Percentiles rank a stretch among this genome's conserved stretches.
These are phyloP conservation scores for Tethya wilhelma DNA, from an alignment of 37 sponge, comb jelly and placozoan species.

Conservation along the genomic window DNA sequence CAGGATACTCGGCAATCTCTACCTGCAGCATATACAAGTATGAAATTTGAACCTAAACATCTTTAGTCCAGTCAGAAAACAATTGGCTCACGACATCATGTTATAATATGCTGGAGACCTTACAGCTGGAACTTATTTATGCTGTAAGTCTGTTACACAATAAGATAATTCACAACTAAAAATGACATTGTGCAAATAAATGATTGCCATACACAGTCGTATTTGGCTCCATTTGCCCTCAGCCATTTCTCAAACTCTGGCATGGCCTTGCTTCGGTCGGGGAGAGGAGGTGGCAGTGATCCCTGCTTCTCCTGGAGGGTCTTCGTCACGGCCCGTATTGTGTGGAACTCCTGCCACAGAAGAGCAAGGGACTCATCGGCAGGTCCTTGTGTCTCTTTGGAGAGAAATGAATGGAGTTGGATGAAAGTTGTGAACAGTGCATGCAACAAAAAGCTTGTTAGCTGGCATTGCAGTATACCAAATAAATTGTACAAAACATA, in stretches of 20 bases:
- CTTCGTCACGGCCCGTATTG: background rate
- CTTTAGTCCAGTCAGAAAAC: background rate
- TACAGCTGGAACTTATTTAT: too few species aligned
- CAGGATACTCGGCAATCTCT: conserved; percentile 57
- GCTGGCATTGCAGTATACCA: too few species aligned
- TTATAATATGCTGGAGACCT: too few species aligned
- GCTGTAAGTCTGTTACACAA: background rate
- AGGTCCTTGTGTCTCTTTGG: conserved; percentile 26
- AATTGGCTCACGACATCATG: too few species aligned
- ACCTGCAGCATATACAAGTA: conserved; percentile 20
- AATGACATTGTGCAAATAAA: background rate
- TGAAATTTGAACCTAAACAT: background rate
- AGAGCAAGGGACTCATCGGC: background rate
- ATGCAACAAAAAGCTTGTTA: too few species aligned
- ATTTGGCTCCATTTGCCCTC: conserved; percentile 8
- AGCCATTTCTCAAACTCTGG: conserved; percentile 61
- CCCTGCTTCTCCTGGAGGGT: conserved; percentile 49
- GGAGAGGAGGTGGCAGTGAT: conserved; percentile 2
- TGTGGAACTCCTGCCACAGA: conserved; percentile 52
- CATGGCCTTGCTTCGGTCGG: conserved; percentile 10
- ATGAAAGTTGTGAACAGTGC: too few species aligned
- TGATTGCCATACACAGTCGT: background rate
- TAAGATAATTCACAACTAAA: background rate
- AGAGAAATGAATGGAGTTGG: background rate
- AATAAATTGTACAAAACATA: too few species aligned